Percentiles rank a stretch among this genome's conserved stretches.
Conservation (phyloP, 2,888 invertebrate species). For the Euplexia lucipara region DNA sequence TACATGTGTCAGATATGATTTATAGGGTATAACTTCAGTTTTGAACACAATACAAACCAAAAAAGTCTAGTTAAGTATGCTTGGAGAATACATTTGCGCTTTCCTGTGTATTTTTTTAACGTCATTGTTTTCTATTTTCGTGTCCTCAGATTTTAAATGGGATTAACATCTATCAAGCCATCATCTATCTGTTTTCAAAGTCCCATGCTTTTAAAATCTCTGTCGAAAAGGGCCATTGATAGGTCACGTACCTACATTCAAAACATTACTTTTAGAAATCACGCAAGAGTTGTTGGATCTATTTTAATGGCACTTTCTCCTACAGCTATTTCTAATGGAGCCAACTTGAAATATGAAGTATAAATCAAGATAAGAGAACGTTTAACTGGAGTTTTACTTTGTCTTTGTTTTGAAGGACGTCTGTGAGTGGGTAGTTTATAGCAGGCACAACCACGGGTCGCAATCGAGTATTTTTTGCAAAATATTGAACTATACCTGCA, state of each 20-base stretch:
- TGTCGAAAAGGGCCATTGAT: conserved; percentile 12
- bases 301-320: conserved; percentile 52
- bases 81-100: not conserved
- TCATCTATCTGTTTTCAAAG: not conserved
- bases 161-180: not conserved
- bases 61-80: not conserved
- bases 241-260: conserved; percentile 12
- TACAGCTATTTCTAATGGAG: conserved; percentile 20
- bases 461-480: conserved; percentile 40
- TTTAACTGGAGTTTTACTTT: conserved; percentile 32
- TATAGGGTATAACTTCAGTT: conserved; percentile 13
- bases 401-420: conserved; percentile 32
- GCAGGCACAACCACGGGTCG: conserved; percentile 16
- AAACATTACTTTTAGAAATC: conserved; percentile 46
- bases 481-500: conserved; percentile 50
- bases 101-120: not conserved
- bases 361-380: conserved; percentile 30
- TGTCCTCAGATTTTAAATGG: not conserved
- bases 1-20: conserved; percentile 45
- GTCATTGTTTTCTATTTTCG: not conserved
- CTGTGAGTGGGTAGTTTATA: conserved; percentile 27
- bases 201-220: not conserved
- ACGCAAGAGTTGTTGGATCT: conserved; percentile 14
- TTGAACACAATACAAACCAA: conserved; percentile 4
- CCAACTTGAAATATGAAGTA: conserved; percentile 28